These are phyloP conservation scores for Chauna torquata DNA, from an alignment of 2,113 vertebrate genomes.

Conservation along the genomic window DNA sequence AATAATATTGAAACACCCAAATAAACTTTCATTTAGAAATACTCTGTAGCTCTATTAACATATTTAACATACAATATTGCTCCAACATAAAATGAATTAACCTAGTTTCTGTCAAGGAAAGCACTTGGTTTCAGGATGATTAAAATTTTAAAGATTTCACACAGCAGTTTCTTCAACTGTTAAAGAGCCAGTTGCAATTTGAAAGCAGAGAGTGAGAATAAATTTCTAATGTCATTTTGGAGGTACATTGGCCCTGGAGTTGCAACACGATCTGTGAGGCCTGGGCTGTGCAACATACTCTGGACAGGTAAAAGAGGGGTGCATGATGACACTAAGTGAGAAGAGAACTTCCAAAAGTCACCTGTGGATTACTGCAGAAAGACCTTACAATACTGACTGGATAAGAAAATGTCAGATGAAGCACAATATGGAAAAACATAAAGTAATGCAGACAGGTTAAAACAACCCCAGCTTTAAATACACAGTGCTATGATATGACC, in stretches of 20 bases:
- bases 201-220: not conserved
- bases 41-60: not conserved
- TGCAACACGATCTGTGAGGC: not conserved
- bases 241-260: not conserved
- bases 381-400: not conserved
- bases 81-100: not conserved
- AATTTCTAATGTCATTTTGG: not conserved
- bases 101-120: not conserved
- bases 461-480: not conserved
- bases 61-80: not conserved
- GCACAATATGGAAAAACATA: not conserved
- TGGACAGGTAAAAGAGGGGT: not conserved
- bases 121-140: not conserved
- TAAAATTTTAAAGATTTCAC: not conserved
- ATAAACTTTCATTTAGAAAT: not conserved
- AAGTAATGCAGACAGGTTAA: not conserved
- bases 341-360: not conserved
- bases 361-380: not conserved
- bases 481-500: not conserved
- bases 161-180: not conserved
- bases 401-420: not conserved
- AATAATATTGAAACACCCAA: not conserved
- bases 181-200: not conserved
- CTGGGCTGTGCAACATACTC: not conserved
- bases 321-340: not conserved